Evolutionary conservation across 1,140 invertebrate genomes (phyloP).

Genomic region (Amyelois transitella): DNA sequence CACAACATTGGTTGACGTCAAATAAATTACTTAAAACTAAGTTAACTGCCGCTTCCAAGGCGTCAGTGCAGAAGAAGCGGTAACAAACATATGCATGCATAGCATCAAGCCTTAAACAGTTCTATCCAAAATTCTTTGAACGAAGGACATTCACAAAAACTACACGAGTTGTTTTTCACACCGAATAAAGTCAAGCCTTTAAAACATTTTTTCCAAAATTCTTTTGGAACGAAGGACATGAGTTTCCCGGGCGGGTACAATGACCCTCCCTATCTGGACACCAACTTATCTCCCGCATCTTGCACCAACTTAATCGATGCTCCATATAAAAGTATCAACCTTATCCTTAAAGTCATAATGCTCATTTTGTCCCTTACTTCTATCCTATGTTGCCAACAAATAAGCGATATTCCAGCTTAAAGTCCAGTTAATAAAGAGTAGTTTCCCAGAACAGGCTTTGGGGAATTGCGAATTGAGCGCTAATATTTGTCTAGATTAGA

Average conservation of each 20-base stretch:
- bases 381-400: not conserved
- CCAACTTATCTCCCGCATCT: constrained; percentile 32
- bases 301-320: constrained; percentile 31
- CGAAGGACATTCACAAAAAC: no score
- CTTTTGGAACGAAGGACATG: constrained; percentile 21
- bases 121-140: no score
- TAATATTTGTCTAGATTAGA: constrained; percentile 41
- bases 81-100: no score
- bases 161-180: no score
- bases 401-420: constrained; percentile 18
- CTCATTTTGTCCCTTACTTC: constrained; percentile 7
- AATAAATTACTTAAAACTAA: no score
- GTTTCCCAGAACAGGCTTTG: constrained; percentile 16
- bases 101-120: no score
- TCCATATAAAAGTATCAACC: constrained; percentile 20
- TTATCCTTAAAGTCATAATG: constrained; percentile 24
- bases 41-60: no score
- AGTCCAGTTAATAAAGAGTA: constrained; percentile 10
- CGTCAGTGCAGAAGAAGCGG: no score
- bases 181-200: no score
- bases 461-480: constrained; percentile 25
- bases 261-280: constrained; percentile 47
- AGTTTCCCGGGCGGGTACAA: constrained; percentile 26
- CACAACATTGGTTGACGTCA: no score
- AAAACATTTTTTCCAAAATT: no score